Evolutionary conservation across 2,888 invertebrate genomes (phyloP).

Genomic region (Syritta pipiens): DNA sequence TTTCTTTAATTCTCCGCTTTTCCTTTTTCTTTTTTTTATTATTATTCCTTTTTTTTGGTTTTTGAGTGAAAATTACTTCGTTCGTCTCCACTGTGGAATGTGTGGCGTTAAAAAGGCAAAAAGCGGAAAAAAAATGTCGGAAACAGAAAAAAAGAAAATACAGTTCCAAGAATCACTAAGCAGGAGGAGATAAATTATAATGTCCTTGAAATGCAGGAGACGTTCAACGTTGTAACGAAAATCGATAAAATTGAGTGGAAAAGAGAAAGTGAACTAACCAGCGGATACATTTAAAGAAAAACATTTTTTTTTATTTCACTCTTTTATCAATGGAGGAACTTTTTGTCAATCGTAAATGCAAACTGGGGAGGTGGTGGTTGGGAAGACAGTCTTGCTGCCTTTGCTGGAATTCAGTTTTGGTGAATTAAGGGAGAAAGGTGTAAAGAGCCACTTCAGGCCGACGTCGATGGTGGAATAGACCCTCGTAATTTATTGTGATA

Average conservation of each 20-base stretch:
- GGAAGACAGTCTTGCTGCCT: too few relatives aligned
- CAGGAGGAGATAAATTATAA: slow-evolving; percentile 18
- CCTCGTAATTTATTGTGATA: not conserved
- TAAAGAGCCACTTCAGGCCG: slow-evolving; percentile 4
- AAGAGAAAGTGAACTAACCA: slow-evolving; percentile 3
- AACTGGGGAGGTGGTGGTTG: too few relatives aligned
- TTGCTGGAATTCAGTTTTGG: too few relatives aligned
- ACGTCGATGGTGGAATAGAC: not conserved
- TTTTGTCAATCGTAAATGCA: not conserved
- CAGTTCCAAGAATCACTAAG: slow-evolving; percentile 19
- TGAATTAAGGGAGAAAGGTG: slow-evolving; percentile 24
- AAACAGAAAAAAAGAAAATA: not conserved
- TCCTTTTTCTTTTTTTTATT: slow-evolving; percentile 8
- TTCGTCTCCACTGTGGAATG: slow-evolving; percentile 10
- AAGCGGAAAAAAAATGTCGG: not conserved
- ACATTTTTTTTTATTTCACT: not conserved
- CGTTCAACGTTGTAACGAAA: not conserved
- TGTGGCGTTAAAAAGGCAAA: slow-evolving; percentile 32
- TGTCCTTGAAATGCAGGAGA: slow-evolving; percentile 33
- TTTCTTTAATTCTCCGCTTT: slow-evolving; percentile 24
- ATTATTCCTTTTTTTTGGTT: slow-evolving; percentile 7
- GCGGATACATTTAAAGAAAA: not conserved
- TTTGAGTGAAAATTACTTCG: slow-evolving; percentile 23
- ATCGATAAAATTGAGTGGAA: slow-evolving; percentile 24
- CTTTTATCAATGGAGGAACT: not conserved